Evolutionary conservation across 2,888 invertebrate species (phyloP), one percentile per base, ranked within the genome.

Genomic region (Mycalesis mineus): DNA sequence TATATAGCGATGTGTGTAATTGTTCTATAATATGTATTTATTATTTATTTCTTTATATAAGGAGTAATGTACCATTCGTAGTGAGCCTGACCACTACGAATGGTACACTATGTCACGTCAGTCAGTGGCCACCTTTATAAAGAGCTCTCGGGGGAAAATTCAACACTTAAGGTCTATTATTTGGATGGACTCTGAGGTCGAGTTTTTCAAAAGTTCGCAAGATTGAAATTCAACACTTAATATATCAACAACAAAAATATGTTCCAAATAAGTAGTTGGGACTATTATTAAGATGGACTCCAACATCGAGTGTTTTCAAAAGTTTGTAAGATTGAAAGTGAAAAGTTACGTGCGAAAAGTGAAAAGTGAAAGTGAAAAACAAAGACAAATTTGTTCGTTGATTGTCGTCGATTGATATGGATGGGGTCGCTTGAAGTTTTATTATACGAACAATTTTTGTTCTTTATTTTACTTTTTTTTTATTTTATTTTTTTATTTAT

Each of bases 341-440:
- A 45, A 54, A 54, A 54, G 53, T 54, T 54, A 53, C 11, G 52
- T 22, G 7, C 7, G 36, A n/a, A n/a, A n/a, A n/a, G n/a, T n/a
- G 33, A 4, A 14, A 22, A 36, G 22, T 17, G n/a, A 48, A 37
- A 56, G 47, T 28, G 22, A 52, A 33, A 52, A 47, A 53, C 36
- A 55, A 40, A 9, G 31, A 47, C 39, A 9, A 55, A 56, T 51
- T 59, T 48, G 52, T 17, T 22, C 3, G 22, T 2, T 22, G 22
- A 39, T 50, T 39, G 39, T 22, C 11, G 14, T 50, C 50, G 39
- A 48, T 56, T 48, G 56, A 56, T 55, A 55, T 42, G 55, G 31
- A 52, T 42, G 28, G 52, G 29, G 48, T 14, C 29, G 50, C 39
- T n/a, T 9, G 33, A 36, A 33, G 36, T 48, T 48, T 11, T 33